Base-by-base conservation (phyloP, 2,888 invertebrate genomes). In the Miltochrista miniata region DNA sequence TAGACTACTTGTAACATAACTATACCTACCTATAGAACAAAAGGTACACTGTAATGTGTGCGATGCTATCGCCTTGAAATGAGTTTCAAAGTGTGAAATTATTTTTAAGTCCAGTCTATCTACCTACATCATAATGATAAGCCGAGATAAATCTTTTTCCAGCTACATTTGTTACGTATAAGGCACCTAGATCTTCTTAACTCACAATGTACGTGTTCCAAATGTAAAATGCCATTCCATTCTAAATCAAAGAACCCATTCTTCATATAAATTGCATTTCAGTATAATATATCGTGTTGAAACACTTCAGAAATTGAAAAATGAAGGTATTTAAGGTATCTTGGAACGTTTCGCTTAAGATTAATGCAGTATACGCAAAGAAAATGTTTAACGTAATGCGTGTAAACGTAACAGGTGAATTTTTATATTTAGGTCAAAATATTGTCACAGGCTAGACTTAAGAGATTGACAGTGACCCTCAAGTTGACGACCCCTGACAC, bases 191-290 rank as follows among this genome's bases (percentile, higher is more conserved):
- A 72, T 76, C 68, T 61, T 64, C 56, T 53, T 48, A 48, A 61
- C 56, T 61, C 46, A 68, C 70, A 56, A 68, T 69, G 70, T 72
- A 76, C 76, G 76, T 76, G 76, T 45, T 29, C 29, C 8, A 67
- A 58, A 60, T 71, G 48, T 51, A 48, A 60, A 76, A 59, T 46
- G 56, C 55, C 56, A 50, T 46, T 50, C 54, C 47, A 59, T 51
- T 41, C 59, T 68, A 68, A 68, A 66, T 68, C 69, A 64, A 65
- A 63, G 53, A 61, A 51, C 60, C 62, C 63, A 68, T 71, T 72
- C 68, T 63, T 74, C 71, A 74, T 63, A 51, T 60, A 59, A 61
- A 68, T 68, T 52, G 48, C 39, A 35, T 38, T 49, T 55, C 53
- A 29, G 36, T 50, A 35, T 59, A 50, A 55, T 40, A 38, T 58